Evolutionary conservation across 2,888 invertebrate genomes (phyloP), one percentile per base, ranked within the genome.

Genomic region (Cactoblastis cactorum): DNA sequence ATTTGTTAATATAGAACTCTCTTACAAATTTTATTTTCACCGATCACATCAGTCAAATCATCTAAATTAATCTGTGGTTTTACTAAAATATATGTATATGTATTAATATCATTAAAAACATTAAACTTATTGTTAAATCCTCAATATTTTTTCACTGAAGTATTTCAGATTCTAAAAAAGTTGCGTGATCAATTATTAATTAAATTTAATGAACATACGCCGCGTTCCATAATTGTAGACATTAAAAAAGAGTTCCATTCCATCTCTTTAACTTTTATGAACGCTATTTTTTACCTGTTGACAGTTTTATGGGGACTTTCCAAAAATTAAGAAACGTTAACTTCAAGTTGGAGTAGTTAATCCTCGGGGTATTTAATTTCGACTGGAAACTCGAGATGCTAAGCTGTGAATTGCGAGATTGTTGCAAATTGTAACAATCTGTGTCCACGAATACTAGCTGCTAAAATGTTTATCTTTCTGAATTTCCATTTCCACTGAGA

Each of bases 281-380:
- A 32, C n/a, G 43, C 43, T 32, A 43, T 43, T 43, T 43, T 28
- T 43, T 43, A 43, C 43, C 43, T 43, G 43, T 28, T 43, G 43
- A 43, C 43, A 28, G 43, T 3, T 43, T 43, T 28, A 43, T 43
- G 32, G 14, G 12, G 43, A 9, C 22, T 39, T 15, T 28, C 43
- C 24, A 12, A 28, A 24, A 43, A 9, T 43, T 43, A 43, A 43
- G 41, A 43, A 43, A 28, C 43, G 43, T 43, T 17, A 43, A 28
- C 43, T 28, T 17, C n/a, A 39, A 39, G 39, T 12, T 12, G 14
- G 12, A 39, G 22, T 6, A 22, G 22, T 22, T 12, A 22, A 22
- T 19, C 14, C 22, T 14, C 12, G 6, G 8, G 22, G 22, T 14
- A 18, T 22, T 39, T 39, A n/a, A 22, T 39, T 39, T 39, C n/a